phyloP scores from a whole-genome alignment of 2,797 vertebrate genomes.

The Pithecia hirsuta region DNA sequence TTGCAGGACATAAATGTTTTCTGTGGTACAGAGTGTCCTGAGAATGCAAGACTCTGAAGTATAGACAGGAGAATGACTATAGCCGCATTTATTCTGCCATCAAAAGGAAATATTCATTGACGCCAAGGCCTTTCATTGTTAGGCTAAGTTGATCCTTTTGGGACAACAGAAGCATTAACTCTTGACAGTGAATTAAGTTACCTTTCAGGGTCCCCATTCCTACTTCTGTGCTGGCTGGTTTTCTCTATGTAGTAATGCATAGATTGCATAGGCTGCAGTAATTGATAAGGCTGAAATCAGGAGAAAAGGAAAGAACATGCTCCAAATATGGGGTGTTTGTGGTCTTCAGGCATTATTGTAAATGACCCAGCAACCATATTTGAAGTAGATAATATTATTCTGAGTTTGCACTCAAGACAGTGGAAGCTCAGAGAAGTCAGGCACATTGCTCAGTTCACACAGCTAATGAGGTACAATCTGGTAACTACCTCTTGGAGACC shows the following conservation, averaged over 20 bases:
- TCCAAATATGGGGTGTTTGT: background rate
- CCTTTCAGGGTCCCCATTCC: background rate
- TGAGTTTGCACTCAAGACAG: conserved; percentile 9
- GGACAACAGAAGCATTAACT: background rate
- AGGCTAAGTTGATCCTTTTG: background rate
- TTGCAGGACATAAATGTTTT: background rate
- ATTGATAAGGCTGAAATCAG: background rate
- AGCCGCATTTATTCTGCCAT: background rate
- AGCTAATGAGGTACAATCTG: background rate
- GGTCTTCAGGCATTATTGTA: background rate
- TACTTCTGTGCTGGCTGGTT: background rate
- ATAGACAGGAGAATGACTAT: background rate
- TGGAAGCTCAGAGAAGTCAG: background rate
- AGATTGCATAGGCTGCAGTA: background rate
- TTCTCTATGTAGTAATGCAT: background rate
- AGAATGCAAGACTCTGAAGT: background rate
- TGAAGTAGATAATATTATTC: background rate
- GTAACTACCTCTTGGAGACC: background rate
- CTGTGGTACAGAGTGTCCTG: background rate
- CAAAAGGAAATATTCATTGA: background rate
- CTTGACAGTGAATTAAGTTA: background rate
- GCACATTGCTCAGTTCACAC: background rate
- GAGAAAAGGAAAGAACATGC: background rate
- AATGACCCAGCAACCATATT: background rate
- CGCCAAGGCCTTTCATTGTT: background rate